Conservation (phyloP, 2,113 vertebrate genomes). For the Puffinus mauretanicus region DNA sequence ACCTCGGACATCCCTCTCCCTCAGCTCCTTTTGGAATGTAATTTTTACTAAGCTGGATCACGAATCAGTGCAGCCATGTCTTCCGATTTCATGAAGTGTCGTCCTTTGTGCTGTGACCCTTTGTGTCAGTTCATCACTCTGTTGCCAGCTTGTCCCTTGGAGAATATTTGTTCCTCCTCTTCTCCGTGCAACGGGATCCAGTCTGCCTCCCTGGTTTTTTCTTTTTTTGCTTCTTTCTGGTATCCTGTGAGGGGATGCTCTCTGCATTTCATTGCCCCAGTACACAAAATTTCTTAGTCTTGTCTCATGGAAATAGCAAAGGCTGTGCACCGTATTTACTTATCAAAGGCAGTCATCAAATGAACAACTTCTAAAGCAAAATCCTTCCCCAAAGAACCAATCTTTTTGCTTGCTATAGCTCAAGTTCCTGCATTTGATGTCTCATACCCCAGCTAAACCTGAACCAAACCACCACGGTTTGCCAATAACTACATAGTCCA, state of each 20-base stretch:
- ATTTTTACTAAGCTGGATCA: background rate
- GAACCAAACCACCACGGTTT: background rate
- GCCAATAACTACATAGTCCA: background rate
- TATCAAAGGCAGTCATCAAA: background rate
- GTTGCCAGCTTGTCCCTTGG: background rate
- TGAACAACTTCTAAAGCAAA: background rate
- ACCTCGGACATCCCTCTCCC: background rate
- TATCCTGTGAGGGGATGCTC: background rate
- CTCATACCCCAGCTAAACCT: background rate
- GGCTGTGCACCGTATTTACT: background rate
- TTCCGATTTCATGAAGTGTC: background rate
- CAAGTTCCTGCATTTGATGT: background rate
- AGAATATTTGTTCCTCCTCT: background rate
- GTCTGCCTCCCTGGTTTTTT: background rate
- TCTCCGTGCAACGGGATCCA: background rate
- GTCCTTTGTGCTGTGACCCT: background rate
- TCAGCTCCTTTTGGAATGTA: background rate
- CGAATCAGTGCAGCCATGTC: background rate
- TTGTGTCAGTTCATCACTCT: background rate
- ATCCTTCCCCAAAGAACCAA: background rate
- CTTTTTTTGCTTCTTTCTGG: background rate
- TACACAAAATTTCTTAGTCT: background rate
- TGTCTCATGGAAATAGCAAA: background rate
- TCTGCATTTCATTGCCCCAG: background rate
- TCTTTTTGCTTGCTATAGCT: background rate